Evolutionary conservation across 2,888 invertebrate species (phyloP).

Genomic region (Epistrophe eligans): DNA sequence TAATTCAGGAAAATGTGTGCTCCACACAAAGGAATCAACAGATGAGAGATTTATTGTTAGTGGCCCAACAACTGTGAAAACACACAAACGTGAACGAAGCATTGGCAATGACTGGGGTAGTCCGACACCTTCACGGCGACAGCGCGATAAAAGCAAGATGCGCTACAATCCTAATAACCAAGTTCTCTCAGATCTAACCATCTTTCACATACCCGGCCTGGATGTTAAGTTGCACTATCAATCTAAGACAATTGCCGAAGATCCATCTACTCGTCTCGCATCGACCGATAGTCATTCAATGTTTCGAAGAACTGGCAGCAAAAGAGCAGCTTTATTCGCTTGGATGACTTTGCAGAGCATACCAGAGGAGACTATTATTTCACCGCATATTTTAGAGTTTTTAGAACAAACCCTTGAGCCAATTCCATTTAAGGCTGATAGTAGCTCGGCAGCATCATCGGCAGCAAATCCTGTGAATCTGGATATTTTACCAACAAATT

Average conservation of each 20-base stretch:
- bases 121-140: conserved; percentile 84
- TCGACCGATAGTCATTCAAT: conserved; percentile 79
- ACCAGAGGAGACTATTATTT: conserved; percentile 98
- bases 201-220: conserved; percentile 95
- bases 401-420: conserved; percentile 98
- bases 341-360: conserved; percentile 99
- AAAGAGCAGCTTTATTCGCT: conserved; percentile 95
- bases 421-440: conserved; percentile 89
- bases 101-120: conserved; percentile 84
- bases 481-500: conserved; percentile 88
- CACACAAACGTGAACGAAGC: conserved; percentile 83
- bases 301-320: conserved; percentile 87
- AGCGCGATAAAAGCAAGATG: conserved; percentile 83
- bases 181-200: conserved; percentile 90
- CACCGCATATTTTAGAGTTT: conserved; percentile 98
- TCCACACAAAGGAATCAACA: conserved; percentile 93
- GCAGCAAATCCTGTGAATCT: conserved; percentile 83
- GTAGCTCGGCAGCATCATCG: conserved; percentile 80
- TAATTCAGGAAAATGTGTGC: conserved; percentile 97
- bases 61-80: conserved; percentile 78
- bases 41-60: conserved; percentile 87
- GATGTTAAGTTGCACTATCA: conserved; percentile 95
- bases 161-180: conserved; percentile 84
- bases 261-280: conserved; percentile 83
- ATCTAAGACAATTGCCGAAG: conserved; percentile 89